Evolutionary conservation across 2,113 vertebrate species (phyloP).

Genomic region (Eolophus roseicapilla): DNA sequence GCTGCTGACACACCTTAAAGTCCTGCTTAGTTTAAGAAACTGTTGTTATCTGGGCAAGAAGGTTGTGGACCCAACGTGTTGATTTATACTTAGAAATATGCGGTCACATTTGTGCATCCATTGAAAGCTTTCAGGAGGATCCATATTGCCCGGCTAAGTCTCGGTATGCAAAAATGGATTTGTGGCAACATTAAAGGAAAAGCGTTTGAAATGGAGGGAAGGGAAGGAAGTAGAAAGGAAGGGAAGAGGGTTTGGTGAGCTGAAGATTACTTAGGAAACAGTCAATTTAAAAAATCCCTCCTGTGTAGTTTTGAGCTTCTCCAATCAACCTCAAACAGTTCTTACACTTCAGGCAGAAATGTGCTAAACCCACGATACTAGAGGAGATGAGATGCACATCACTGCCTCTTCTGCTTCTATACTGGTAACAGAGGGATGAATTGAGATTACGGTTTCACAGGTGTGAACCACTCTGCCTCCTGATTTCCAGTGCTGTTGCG

Average conservation of each 20-base stretch:
- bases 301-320: neutral
- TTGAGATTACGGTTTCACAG: neutral
- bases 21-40: neutral
- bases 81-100: neutral
- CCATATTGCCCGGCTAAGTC: fast-evolving
- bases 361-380: too few species aligned
- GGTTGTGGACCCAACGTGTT: neutral
- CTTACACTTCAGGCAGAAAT: neutral
- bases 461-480: neutral
- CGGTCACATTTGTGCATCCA: neutral
- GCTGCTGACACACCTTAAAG: constrained; percentile 66
- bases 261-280: neutral
- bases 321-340: neutral
- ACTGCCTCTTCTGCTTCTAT: neutral
- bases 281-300: neutral
- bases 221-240: too few species aligned
- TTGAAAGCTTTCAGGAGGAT: neutral
- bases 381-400: neutral
- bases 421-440: neutral
- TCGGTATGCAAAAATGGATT: neutral
- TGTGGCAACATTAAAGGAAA: neutral
- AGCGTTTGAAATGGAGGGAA: neutral
- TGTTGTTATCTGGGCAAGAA: neutral
- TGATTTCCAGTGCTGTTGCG: neutral
- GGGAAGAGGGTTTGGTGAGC: neutral